These are phyloP conservation scores for Pogonomyrmex californicus DNA, from an alignment of 1,140 invertebrate species.

Conservation along the genomic window DNA sequence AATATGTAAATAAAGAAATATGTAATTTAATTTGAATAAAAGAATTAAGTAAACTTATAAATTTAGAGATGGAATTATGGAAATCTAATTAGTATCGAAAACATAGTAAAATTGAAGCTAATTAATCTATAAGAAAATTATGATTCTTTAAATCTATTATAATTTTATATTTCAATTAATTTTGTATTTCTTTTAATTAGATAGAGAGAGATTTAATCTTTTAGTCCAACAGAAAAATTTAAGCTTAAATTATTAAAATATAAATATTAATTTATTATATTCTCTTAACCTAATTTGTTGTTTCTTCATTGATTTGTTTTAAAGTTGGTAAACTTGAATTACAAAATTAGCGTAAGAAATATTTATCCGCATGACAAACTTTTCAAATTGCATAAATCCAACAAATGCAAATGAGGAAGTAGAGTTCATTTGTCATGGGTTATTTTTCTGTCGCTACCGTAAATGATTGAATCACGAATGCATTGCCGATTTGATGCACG, in stretches of 20 bases:
- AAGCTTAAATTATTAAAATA: neutral
- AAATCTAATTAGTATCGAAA: neutral
- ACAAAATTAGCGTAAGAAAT: neutral
- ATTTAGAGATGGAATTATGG: neutral
- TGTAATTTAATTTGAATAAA: neutral
- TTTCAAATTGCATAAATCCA: constrained; percentile 35
- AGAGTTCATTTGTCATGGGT: constrained; percentile 22
- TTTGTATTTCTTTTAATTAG: neutral
- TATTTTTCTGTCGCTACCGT: constrained; percentile 7
- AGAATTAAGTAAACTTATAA: neutral
- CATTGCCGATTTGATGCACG: constrained; percentile 31
- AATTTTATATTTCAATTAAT: neutral
- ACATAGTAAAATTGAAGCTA: neutral
- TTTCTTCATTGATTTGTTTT: neutral
- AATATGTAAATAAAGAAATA: neutral
- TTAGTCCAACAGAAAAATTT: neutral
- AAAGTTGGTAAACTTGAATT: neutral
- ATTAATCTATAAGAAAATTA: neutral
- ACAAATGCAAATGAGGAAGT: constrained; percentile 43
- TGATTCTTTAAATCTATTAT: neutral
- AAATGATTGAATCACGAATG: constrained; percentile 27
- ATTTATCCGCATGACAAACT: constrained; percentile 26
- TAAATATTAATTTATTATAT: neutral
- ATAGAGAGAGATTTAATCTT: neutral
- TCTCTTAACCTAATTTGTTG: neutral